Percentiles rank a stretch among this genome's conserved stretches.
These are phyloP conservation scores for Petrocephalus sullivani DNA, from an alignment of 2,797 vertebrate genomes.

Conservation along the genomic window DNA sequence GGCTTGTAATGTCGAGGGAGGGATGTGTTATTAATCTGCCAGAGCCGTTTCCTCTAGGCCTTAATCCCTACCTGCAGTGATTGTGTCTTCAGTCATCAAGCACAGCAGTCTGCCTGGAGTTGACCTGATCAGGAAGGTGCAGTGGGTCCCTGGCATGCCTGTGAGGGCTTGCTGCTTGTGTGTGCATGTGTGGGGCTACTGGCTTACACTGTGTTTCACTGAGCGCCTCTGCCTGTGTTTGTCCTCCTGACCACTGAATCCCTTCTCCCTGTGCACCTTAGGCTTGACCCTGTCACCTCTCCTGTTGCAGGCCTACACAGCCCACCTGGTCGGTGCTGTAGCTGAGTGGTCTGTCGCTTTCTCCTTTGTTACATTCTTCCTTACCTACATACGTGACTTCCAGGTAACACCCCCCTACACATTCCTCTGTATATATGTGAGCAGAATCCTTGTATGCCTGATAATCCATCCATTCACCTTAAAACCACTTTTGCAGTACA, in stretches of 20 bases:
- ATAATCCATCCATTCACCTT: background rate
- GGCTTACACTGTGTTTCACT: background rate
- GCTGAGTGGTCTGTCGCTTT: slow-evolving; percentile 87
- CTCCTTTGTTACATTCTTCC: slow-evolving; percentile 88
- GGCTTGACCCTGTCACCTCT: background rate
- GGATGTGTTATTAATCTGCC: background rate
- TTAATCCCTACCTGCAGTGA: slow-evolving; percentile 71
- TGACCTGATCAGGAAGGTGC: slow-evolving; percentile 71
- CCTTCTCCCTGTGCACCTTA: background rate
- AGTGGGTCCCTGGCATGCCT: slow-evolving; percentile 75
- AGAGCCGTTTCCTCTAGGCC: slow-evolving; percentile 32
- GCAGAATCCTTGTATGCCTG: background rate
- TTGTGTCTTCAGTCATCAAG: slow-evolving; percentile 75
- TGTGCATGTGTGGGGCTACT: background rate
- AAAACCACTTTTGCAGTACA: background rate
- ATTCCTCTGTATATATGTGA: background rate
- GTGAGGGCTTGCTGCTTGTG: background rate
- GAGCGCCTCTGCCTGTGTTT: background rate
- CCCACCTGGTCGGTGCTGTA: slow-evolving; percentile 75
- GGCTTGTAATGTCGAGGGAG: background rate
- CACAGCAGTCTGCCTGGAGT: slow-evolving; percentile 65
- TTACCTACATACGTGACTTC: slow-evolving; percentile 90
- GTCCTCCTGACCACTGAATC: background rate
- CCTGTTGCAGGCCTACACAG: slow-evolving; percentile 67
- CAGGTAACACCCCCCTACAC: slow-evolving; percentile 63